Conservation (phyloP, 2,113 vertebrate genomes). For the Halcyon malimbica region DNA sequence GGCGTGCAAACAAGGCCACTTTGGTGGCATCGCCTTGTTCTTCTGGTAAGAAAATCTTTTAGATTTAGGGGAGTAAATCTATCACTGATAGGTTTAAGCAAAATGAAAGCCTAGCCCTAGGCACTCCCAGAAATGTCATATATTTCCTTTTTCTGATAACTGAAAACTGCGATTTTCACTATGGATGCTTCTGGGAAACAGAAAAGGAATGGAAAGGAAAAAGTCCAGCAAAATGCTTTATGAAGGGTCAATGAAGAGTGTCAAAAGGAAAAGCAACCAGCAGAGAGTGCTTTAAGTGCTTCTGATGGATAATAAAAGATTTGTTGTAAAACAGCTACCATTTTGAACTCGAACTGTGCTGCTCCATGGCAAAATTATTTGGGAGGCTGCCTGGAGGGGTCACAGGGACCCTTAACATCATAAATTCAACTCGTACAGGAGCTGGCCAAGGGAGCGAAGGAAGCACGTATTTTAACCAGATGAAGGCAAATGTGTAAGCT, state of each 20-base stretch:
- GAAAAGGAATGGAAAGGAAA: not conserved
- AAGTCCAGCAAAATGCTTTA: not conserved
- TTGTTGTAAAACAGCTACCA: not conserved
- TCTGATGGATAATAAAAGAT: not conserved
- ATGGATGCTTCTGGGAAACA: not conserved
- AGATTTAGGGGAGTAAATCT: not conserved
- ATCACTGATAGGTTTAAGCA: not conserved
- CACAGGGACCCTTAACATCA: not conserved
- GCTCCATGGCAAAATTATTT: not conserved
- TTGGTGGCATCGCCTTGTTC: not conserved
- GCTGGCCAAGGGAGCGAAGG: not conserved
- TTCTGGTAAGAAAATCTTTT: not conserved
- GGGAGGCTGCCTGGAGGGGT: not conserved
- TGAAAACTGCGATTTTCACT: not conserved
- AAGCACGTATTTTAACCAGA: not conserved
- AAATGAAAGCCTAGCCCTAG: not conserved
- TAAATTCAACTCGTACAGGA: not conserved
- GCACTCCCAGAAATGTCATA: not conserved
- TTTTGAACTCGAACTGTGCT: not conserved
- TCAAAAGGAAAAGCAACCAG: not conserved
- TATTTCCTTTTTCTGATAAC: not conserved
- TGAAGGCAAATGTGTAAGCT: not conserved
- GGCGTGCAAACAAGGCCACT: not conserved
- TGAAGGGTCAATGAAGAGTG: not conserved
- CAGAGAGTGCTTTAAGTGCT: not conserved